Evolutionary conservation across 2,113 vertebrate species (phyloP), one percentile per base, ranked within the genome.

Genomic region (Sylvicapra grimmia): DNA sequence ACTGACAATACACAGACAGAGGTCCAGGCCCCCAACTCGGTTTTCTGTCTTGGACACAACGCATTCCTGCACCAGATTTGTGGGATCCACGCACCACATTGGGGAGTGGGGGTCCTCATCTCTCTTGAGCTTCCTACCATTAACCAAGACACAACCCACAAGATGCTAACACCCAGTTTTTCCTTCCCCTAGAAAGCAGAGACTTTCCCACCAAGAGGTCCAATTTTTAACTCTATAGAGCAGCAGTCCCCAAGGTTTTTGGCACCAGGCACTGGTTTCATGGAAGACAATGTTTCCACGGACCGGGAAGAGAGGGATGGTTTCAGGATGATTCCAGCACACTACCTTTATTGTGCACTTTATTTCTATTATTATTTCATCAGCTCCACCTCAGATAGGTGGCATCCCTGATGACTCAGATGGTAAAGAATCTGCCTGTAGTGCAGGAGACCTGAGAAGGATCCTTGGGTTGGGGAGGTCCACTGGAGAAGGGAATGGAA

Each of bases 21-120:
- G 27, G 58, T 31, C 8, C 19, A 23, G 56, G 53, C 51, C 11
- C 53, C 33, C 33, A 27, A 10, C 12, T n/a, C 4, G 3, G 12
- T 40, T 89, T 49, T 63, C 86, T 82, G 7, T 12, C 82, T 54
- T 10, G 16, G 8, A 1, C 19, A 25, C 2, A 8, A 6, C 0
- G 1, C 15, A 2, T 27, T 33, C 25, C 40, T 16, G 27, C 44
- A 6, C 9, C 49, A 75, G 54, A 18, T 54, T 65, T 9, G 2
- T 5, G 36, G 49, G 44, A 23, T 5, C 7, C 40, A 8, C 12
- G 15, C 1, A 7, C 1, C 0, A 6, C 0, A 0, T 47, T 33
- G 2, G 21, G 5, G 16, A 36, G 8, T 0, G 16, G 12, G 59
- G 19, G 54, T n/a, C 91, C 40, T 44, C 12, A 0, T 19, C 59